Evolutionary conservation across 2,113 vertebrate species (phyloP).

Genomic region (Microtus pennsylvanicus): DNA sequence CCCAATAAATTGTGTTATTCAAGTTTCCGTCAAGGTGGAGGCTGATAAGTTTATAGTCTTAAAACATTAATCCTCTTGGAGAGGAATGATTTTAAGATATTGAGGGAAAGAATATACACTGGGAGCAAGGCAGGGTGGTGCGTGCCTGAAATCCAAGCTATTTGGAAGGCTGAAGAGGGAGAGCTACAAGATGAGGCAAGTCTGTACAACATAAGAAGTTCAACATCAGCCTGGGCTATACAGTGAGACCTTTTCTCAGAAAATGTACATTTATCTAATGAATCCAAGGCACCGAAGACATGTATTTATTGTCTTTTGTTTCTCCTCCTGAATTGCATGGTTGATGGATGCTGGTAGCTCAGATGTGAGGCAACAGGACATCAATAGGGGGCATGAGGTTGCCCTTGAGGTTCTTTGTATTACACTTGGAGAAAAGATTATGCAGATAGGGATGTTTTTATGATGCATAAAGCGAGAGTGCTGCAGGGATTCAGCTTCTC

Average conservation of each 20-base stretch:
- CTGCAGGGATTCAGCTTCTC: background rate
- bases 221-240: background rate
- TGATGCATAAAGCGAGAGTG: slow-evolving; percentile 3
- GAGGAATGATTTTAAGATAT: background rate
- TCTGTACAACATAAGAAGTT: background rate
- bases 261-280: background rate
- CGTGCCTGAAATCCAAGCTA: background rate
- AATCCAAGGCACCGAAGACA: background rate
- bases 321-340: background rate
- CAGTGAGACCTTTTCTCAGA: background rate
- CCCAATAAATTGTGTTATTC: background rate
- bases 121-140: background rate
- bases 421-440: background rate
- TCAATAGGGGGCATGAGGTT: background rate
- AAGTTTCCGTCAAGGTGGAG: background rate
- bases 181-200: background rate
- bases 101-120: background rate
- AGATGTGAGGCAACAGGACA: background rate
- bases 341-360: background rate
- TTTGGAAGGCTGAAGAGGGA: background rate
- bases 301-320: background rate
- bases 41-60: slow-evolving; percentile 1
- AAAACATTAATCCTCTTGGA: background rate
- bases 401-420: background rate
- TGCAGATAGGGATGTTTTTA: background rate